Base-by-base conservation (phyloP, 2,888 invertebrate species). In the Carabus problematicus region DNA sequence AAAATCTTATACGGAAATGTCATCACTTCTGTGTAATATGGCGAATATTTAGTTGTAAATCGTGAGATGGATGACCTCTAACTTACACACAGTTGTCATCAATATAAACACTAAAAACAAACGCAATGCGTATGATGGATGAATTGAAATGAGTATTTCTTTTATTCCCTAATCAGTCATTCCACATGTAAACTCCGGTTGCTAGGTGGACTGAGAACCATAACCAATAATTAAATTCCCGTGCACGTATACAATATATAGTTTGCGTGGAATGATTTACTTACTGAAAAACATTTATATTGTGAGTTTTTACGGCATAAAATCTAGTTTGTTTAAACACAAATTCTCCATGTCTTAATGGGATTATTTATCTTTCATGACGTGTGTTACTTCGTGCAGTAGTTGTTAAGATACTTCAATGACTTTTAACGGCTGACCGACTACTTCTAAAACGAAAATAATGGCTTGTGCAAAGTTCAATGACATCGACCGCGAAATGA, bases 71-170 rank as follows among this genome's bases (percentile, higher is more conserved):
- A 52, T 63, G 63, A 63, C 63, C 63, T 63, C 40, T 39, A n/a
- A 52, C 52, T 11, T 3, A 1, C 7, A 45, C 7, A 45, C 14
- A 3, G 19, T 41, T 52, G 63, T 41, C 52, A 52, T 63, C 52
- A 63, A 52, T 29, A 29, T 29, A 29, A 29, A 29, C 29, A 29
- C 29, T 29, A 29, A 29, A 63, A 63, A 63, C 14, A 63, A 49
- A 52, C 52, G 52, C 49, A 49, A 43, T 9, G 47, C 39, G 39
- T 49, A 63, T 63, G 63, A 63, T 54, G 29, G 29, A 29, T 40
- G 63, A 63, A 63, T 63, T 49, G 52, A 63, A 63, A 63, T 63
- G 63, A 63, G 63, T 41, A 45, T 29, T 63, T 63, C 14, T 63
- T 40, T 63, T 63, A 54, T 63, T 16, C 42, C 41, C 54, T 63